These are phyloP conservation scores for Ceratosolen fusciceps DNA, from an alignment of 1,140 invertebrate species.

Conservation along the genomic window DNA sequence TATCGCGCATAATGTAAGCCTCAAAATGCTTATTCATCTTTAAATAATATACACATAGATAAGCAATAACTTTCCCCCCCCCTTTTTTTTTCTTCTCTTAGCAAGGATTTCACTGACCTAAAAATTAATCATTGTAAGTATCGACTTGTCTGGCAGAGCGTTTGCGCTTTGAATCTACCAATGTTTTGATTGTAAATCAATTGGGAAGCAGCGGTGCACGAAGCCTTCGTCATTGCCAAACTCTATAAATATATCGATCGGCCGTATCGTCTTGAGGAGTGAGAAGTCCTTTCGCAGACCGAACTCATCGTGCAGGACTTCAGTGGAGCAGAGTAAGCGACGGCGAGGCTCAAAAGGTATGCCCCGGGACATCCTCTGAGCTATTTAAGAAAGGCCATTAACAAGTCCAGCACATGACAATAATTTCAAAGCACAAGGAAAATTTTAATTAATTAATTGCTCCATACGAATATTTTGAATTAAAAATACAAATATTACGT, in stretches of 20 bases:
- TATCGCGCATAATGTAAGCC: too few species aligned
- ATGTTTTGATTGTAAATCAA: conserved; percentile 46
- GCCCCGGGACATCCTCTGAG: background rate
- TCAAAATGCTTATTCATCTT: too few species aligned
- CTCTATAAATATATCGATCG: conserved; percentile 7
- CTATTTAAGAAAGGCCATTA: background rate
- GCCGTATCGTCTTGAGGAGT: background rate
- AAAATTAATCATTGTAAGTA: conserved; percentile 24
- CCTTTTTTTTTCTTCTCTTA: background rate
- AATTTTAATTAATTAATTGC: background rate
- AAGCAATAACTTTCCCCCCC: background rate
- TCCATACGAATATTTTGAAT: too few species aligned
- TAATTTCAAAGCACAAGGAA: background rate
- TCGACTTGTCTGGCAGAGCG: background rate
- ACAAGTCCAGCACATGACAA: too few species aligned
- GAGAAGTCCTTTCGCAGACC: conserved; percentile 22
- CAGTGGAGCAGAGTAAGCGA: background rate
- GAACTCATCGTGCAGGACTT: conserved; percentile 54
- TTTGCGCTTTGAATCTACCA: conserved; percentile 10
- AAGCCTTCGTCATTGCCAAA: conserved; percentile 3
- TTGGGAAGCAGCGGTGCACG: background rate
- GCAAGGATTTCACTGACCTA: background rate
- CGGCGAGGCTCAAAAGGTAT: background rate
- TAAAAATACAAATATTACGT: too few species aligned
- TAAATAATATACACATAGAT: too few species aligned